Conservation (phyloP, 2,797 vertebrate species). For the Periparus ater region DNA sequence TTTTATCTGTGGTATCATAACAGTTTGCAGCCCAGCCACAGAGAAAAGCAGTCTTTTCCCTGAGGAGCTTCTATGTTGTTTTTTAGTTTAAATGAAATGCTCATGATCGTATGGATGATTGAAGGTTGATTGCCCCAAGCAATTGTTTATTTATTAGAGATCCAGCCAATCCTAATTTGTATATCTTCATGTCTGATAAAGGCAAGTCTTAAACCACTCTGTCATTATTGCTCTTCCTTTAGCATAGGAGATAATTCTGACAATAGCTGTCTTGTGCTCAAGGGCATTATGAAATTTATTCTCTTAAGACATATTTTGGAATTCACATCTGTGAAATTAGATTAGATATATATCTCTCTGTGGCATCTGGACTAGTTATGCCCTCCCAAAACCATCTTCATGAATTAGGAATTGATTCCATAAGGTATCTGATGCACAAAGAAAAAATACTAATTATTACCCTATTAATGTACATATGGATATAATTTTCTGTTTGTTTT, state of each 20-base stretch:
- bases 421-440: not conserved
- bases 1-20: not conserved
- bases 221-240: not conserved
- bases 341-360: slow-evolving; percentile 23
- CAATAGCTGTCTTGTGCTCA: not conserved
- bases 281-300: slow-evolving; percentile 47
- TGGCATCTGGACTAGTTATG: slow-evolving; percentile 6
- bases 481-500: not conserved
- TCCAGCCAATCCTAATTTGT: slow-evolving; percentile 5
- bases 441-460: not conserved
- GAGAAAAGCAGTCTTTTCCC: not conserved
- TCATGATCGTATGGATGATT: not conserved
- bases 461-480: not conserved
- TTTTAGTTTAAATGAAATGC: slow-evolving; percentile 27
- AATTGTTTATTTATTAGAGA: slow-evolving; percentile 45
- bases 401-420: not conserved
- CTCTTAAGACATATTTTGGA: slow-evolving; percentile 39
- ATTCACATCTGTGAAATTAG: slow-evolving; percentile 44
- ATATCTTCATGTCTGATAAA: slow-evolving; percentile 13
- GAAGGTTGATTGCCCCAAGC: not conserved
- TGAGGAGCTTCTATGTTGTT: not conserved
- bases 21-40: not conserved
- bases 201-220: not conserved
- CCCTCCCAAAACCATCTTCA: not conserved
- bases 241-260: slow-evolving; percentile 1